phyloP scores from a whole-genome alignment of 2,888 invertebrate genomes.

The Aplocera efformata region DNA sequence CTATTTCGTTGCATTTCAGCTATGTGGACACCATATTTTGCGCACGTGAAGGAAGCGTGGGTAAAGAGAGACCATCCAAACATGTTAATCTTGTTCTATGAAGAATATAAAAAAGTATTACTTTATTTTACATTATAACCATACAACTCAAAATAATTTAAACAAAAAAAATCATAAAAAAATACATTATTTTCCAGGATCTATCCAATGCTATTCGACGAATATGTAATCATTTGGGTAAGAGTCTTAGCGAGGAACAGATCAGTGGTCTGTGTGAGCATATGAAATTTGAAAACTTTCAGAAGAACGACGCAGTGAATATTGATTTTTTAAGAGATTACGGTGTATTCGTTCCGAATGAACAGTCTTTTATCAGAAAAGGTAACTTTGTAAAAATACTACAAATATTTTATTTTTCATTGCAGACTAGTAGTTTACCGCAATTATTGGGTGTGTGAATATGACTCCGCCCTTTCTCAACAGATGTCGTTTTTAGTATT shows the following conservation, averaged over 20 bases:
- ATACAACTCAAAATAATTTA: too few relatives aligned
- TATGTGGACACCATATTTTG: slow-evolving; percentile 81
- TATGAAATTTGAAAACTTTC: slow-evolving; percentile 87
- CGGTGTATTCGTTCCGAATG: slow-evolving; percentile 78
- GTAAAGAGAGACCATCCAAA: slow-evolving; percentile 80
- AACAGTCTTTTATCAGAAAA: slow-evolving; percentile 83
- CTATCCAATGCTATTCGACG: slow-evolving; percentile 53
- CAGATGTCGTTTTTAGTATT: too few relatives aligned
- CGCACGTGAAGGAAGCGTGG: slow-evolving; percentile 87
- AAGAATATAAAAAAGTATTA: slow-evolving; percentile 83
- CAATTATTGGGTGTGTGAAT: too few relatives aligned
- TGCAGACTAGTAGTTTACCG: too few relatives aligned
- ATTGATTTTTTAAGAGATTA: slow-evolving; percentile 75
- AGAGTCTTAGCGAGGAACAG: slow-evolving; percentile 70
- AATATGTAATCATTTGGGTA: slow-evolving; percentile 78
- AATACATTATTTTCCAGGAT: slow-evolving; percentile 25
- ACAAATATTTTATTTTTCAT: too few relatives aligned
- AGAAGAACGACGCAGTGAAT: slow-evolving; percentile 81
- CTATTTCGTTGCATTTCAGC: slow-evolving; percentile 28
- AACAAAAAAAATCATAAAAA: too few relatives aligned
- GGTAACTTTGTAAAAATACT: slow-evolving; percentile 57
- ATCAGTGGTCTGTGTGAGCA: slow-evolving; percentile 80
- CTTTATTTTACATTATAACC: too few relatives aligned
- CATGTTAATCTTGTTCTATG: slow-evolving; percentile 86
- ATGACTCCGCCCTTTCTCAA: too few relatives aligned